phyloP scores from a whole-genome alignment of 2,888 invertebrate genomes.

The Aradus depressus region DNA sequence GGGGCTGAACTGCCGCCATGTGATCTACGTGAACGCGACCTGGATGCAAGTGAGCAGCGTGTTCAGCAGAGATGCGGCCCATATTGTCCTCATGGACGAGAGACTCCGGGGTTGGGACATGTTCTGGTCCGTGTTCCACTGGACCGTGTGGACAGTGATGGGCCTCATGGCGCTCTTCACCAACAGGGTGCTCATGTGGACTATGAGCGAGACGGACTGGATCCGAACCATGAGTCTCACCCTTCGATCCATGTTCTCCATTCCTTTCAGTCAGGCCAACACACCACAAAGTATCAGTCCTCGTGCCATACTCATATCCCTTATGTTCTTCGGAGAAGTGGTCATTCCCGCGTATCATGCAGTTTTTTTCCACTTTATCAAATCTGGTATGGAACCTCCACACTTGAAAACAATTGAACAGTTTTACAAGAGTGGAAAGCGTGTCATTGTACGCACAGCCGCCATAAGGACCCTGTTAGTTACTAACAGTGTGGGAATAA shows the following conservation, averaged over 20 bases:
- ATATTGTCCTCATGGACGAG: neutral
- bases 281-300: neutral
- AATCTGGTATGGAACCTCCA: neutral
- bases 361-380: neutral
- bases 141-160: neutral
- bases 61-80: neutral
- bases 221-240: neutral
- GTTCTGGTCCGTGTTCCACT: neutral
- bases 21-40: neutral
- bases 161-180: neutral
- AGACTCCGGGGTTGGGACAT: conserved; percentile 4
- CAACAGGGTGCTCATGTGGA: neutral
- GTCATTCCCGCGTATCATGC: neutral
- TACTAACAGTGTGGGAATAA: too few species aligned
- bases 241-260: neutral
- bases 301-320: neutral
- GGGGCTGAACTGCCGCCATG: neutral
- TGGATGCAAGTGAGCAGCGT: conserved; percentile 1
- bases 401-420: neutral
- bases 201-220: neutral
- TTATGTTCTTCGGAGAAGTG: neutral
- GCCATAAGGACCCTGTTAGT: too few species aligned
- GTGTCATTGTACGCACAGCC: too few species aligned
- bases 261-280: neutral
- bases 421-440: neutral